Base-by-base conservation (phyloP, 2,113 vertebrate species). In the Scortum barcoo region DNA sequence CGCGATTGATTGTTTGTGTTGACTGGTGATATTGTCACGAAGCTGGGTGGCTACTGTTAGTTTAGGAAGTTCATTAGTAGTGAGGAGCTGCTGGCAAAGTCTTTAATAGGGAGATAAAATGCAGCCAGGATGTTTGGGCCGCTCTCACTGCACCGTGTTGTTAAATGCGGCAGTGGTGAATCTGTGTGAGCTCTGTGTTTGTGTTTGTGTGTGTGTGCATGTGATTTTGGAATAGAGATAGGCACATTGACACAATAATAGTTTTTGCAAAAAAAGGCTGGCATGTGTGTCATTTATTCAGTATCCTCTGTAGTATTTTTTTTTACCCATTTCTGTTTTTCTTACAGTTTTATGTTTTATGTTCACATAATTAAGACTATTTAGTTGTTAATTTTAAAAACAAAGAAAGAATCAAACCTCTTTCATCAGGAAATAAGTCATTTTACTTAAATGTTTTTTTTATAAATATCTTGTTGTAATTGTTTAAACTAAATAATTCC, bases 311-410 rank as follows among this genome's bases (percentile, higher is more conserved):
- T 93, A 4, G 87, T 94, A 95, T 92, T 92, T 96, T 95, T 87
- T 93, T 95, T 93, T 89, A 80, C 85, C 16, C 84, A 57, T 7
- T 44, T 66, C 22, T 92, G 94, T 92, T 95, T 95, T 89, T 94
- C 93, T 94, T 92, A 40, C 87, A 90, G 86, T 91, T n/a, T n/a
- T n/a, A 12, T 93, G 7, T 56, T 94, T 93, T 88, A 91, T 93
- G 86, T 91, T 94, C 93, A 95, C 90, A 88, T 96, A 94, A 96
- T 95, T 95, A 95, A 95, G 95, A 95, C 94, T 95, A 95, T 96
- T 96, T 93, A 96, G 92, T 90, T 95, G 88, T 91, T 95, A 94
- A 96, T 93, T 44, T 95, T 95, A 9, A 61, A 28, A 11, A 50
- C 42, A 50, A 7, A 50, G 5, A 2, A 2, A 93, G 91, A 93